Conservation (phyloP, 92 coral and sea anemone species). For the Zoanthus gigantus region DNA sequence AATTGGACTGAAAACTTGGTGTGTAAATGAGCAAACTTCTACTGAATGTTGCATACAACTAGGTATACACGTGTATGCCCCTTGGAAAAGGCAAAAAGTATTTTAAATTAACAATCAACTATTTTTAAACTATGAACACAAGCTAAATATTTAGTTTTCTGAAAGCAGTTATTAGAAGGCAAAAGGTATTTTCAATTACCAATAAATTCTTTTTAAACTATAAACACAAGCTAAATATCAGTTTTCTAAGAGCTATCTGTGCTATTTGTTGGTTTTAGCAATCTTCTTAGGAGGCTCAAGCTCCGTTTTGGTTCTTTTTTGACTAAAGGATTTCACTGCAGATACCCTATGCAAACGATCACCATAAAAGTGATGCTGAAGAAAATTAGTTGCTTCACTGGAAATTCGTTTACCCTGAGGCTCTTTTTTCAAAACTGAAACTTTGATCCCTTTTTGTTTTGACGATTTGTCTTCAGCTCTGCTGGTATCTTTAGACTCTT, state of each 20-base stretch:
- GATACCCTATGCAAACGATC: slow-evolving; percentile 82
- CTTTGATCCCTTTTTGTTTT: slow-evolving; percentile 61
- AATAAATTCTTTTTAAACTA: too few relatives aligned
- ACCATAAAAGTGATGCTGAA: slow-evolving; percentile 85
- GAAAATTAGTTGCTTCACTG: slow-evolving; percentile 76
- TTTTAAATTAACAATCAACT: too few relatives aligned
- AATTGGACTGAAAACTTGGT: too few relatives aligned
- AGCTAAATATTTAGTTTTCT: too few relatives aligned
- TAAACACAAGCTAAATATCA: too few relatives aligned
- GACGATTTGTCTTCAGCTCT: background rate
- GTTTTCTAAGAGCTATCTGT: background rate
- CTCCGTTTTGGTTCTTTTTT: slow-evolving; percentile 50
- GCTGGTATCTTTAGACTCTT: slow-evolving; percentile 9
- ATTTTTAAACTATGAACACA: too few relatives aligned
- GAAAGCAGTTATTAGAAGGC: too few relatives aligned
- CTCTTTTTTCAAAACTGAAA: slow-evolving; percentile 74
- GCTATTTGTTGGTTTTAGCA: slow-evolving; percentile 35
- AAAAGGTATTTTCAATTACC: too few relatives aligned
- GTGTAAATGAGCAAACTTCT: too few relatives aligned
- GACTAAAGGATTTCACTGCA: slow-evolving; percentile 59
- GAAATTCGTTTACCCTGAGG: slow-evolving; percentile 70
- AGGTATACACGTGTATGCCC: too few relatives aligned
- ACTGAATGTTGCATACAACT: too few relatives aligned
- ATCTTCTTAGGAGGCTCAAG: slow-evolving; percentile 81
- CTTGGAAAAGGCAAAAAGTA: too few relatives aligned